phyloP scores from a whole-genome alignment of 2,113 vertebrate species.

The Psettodes erumei region DNA sequence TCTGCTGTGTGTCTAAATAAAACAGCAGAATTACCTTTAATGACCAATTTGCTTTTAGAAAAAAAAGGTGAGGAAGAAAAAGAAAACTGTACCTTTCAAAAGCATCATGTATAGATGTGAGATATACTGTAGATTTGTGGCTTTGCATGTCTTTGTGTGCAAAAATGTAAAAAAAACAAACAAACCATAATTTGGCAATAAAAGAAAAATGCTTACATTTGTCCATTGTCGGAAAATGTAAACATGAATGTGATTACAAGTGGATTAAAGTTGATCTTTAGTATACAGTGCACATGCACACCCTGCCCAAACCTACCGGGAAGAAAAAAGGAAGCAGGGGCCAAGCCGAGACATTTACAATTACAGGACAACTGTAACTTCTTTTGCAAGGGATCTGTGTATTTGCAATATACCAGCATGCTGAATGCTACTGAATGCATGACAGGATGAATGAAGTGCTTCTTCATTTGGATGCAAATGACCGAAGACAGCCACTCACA shows the following conservation, averaged over 20 bases:
- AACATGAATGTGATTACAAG: background rate
- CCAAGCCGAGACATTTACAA: background rate
- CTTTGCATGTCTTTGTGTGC: conserved; percentile 22
- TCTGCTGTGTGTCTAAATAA: conserved; percentile 62
- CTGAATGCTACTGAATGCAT: background rate
- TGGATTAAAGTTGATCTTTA: background rate
- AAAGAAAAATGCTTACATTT: background rate
- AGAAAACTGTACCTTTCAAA: conserved; percentile 37
- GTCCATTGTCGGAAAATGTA: background rate
- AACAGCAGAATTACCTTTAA: conserved; percentile 60
- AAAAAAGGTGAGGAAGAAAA: conserved; percentile 28
- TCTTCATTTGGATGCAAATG: conserved; percentile 38
- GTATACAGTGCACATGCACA: background rate
- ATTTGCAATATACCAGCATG: background rate
- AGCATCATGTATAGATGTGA: conserved; percentile 46
- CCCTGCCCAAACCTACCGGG: background rate
- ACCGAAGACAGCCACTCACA: too few relatives aligned
- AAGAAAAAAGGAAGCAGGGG: background rate
- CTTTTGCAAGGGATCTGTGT: background rate
- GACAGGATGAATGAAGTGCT: conserved; percentile 10
- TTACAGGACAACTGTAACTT: background rate
- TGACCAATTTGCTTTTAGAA: conserved; percentile 58
- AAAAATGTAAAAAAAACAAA: too few relatives aligned
- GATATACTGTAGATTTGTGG: conserved; percentile 37
- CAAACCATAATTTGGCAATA: background rate